phyloP scores from a whole-genome alignment of 2,888 invertebrate genomes.

The Esperia sulphurella region DNA sequence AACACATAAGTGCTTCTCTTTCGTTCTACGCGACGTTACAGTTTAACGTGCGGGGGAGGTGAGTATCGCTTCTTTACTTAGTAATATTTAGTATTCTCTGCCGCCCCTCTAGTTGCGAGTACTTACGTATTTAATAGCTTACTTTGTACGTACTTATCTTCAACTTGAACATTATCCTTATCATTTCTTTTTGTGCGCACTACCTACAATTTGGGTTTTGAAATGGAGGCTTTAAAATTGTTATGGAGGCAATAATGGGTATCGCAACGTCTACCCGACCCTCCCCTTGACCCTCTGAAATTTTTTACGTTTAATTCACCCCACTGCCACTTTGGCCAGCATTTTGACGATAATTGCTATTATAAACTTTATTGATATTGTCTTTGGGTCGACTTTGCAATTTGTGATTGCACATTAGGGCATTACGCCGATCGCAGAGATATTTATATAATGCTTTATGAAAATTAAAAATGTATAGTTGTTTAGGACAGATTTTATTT shows the following conservation, averaged over 20 bases:
- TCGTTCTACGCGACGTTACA: too few relatives aligned
- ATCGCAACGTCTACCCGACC: not conserved
- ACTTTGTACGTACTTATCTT: too few relatives aligned
- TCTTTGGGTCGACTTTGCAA: conserved; percentile 1
- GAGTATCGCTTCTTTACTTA: too few relatives aligned
- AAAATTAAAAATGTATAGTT: too few relatives aligned
- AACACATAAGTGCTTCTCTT: too few relatives aligned
- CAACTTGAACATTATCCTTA: too few relatives aligned
- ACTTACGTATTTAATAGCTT: not conserved
- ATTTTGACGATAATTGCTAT: conserved; percentile 1
- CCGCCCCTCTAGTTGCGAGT: too few relatives aligned
- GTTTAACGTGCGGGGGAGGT: too few relatives aligned
- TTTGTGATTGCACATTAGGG: conserved; percentile 1
- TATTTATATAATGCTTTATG: not conserved
- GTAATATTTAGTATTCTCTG: too few relatives aligned
- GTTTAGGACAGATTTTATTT: too few relatives aligned
- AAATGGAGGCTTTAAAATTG: not conserved
- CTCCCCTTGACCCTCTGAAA: not conserved
- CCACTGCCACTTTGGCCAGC: not conserved
- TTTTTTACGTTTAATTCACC: conserved; percentile 2
- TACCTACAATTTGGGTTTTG: not conserved
- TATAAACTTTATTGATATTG: conserved; percentile 4
- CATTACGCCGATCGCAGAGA: not conserved
- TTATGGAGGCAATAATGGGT: not conserved
- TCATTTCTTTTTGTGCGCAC: too few relatives aligned